Conservation (phyloP, 2,113 vertebrate species). For the Ramphastos sulfuratus region DNA sequence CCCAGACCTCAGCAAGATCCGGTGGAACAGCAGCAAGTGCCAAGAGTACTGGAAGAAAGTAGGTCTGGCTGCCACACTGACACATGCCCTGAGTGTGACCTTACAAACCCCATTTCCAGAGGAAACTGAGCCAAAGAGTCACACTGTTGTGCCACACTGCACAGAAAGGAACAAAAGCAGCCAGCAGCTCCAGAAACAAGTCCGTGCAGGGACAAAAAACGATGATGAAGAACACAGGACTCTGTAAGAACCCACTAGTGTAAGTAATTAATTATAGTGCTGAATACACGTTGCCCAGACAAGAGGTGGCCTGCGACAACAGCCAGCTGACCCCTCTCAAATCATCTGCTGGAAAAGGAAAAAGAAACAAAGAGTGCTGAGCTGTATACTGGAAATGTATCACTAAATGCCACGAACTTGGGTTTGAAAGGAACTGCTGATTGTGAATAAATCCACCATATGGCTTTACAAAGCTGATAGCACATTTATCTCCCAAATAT, state of each 20-base stretch:
- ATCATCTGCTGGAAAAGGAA: neutral
- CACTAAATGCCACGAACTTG: slow-evolving; percentile 27
- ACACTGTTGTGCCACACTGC: neutral
- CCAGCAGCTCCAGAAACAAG: neutral
- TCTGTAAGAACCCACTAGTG: slow-evolving; percentile 22
- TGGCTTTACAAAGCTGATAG: slow-evolving; percentile 56
- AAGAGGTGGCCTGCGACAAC: neutral
- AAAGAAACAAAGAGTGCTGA: slow-evolving; percentile 31
- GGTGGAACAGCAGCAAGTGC: neutral
- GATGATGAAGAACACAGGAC: neutral
- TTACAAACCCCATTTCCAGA: neutral
- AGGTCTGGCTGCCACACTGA: neutral
- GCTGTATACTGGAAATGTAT: slow-evolving; percentile 41
- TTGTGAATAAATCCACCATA: slow-evolving; percentile 66
- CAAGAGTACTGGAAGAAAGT: neutral
- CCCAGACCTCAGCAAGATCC: neutral
- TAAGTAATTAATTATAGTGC: slow-evolving; percentile 33
- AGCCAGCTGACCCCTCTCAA: neutral
- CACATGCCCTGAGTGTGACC: rapidly evolving
- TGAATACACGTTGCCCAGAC: neutral
- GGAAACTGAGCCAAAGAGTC: neutral
- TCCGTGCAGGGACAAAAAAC: neutral
- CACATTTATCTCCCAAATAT: slow-evolving; percentile 57
- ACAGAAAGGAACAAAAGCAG: neutral
- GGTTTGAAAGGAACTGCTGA: slow-evolving; percentile 66